Percentiles rank a stretch among this genome's conserved stretches.
Evolutionary conservation across 2,113 vertebrate species (phyloP).

Genomic region (Microtus montanus): DNA sequence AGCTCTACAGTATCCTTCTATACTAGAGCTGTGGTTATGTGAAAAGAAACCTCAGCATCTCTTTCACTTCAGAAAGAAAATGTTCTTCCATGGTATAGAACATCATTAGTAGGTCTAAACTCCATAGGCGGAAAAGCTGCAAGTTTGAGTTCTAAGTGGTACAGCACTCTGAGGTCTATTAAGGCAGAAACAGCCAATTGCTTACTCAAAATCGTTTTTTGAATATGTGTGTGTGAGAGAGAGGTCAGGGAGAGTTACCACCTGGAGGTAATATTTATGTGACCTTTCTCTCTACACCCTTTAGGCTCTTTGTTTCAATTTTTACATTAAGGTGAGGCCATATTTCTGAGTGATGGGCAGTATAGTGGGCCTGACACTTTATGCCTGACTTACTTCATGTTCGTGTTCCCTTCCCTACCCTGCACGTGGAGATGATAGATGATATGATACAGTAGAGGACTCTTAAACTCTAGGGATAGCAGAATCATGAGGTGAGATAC

Average conservation of each 20-base stretch:
- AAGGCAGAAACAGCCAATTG: background rate
- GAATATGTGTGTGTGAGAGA: too few species aligned
- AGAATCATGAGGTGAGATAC: background rate
- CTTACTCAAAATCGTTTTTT: background rate
- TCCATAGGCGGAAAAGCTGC: background rate
- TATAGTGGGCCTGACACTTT: background rate
- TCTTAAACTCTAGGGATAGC: background rate
- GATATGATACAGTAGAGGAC: background rate
- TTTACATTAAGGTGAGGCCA: background rate
- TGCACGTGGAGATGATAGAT: background rate
- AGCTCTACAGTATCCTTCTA: slow-evolving; percentile 1
- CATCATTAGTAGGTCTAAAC: background rate
- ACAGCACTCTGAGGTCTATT: background rate
- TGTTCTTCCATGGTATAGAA: background rate
- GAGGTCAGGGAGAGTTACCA: background rate
- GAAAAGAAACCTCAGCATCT: background rate
- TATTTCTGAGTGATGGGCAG: background rate
- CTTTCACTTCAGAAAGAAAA: background rate
- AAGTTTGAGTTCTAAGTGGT: background rate
- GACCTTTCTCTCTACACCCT: background rate
- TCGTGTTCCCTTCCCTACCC: background rate
- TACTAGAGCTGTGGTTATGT: background rate
- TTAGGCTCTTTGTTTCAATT: background rate
- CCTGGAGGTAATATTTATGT: background rate
- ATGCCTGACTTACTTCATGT: too few species aligned